Evolutionary conservation across 1,140 invertebrate species (phyloP).

Genomic region (Lepidostoma basale): DNA sequence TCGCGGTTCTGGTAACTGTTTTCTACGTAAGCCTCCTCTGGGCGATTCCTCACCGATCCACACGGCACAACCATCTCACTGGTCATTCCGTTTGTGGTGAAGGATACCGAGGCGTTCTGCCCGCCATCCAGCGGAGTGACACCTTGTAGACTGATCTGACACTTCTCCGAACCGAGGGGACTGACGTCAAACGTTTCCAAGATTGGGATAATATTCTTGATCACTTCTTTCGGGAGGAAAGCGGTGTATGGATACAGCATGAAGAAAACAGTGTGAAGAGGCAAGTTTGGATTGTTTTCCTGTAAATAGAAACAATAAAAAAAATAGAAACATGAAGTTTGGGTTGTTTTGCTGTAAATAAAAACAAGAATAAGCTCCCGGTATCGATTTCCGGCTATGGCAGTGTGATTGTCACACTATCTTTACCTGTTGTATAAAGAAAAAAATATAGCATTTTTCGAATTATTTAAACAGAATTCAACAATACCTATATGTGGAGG

Average conservation of each 20-base stretch:
- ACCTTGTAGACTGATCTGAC: not conserved
- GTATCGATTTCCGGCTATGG: no score
- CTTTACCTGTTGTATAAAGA: no score
- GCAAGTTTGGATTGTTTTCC: constrained; percentile 71
- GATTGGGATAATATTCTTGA: constrained; percentile 70
- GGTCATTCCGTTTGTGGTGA: constrained; percentile 49
- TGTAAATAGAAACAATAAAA: constrained; percentile 51
- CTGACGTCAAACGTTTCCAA: constrained; percentile 63
- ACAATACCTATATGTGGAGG: no score
- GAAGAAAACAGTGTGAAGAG: constrained; percentile 70
- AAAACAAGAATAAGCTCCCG: no score
- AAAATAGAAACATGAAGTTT: not conserved
- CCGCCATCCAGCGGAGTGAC: not conserved
- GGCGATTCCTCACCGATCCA: constrained; percentile 48
- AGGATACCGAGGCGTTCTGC: not conserved
- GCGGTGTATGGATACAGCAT: constrained; percentile 83
- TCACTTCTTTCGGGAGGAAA: constrained; percentile 76
- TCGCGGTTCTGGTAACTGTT: constrained; percentile 82
- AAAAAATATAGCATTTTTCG: no score
- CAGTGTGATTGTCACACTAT: no score
- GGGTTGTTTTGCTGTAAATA: not conserved
- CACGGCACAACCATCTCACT: constrained; percentile 55
- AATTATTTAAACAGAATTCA: no score
- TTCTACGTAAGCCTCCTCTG: constrained; percentile 63
- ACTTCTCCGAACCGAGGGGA: not conserved